A percentile compares a stretch with the other conserved stretches of the same genome.
Evolutionary conservation across 1,140 invertebrate genomes (phyloP).

Genomic region (Eupeodes corollae): DNA sequence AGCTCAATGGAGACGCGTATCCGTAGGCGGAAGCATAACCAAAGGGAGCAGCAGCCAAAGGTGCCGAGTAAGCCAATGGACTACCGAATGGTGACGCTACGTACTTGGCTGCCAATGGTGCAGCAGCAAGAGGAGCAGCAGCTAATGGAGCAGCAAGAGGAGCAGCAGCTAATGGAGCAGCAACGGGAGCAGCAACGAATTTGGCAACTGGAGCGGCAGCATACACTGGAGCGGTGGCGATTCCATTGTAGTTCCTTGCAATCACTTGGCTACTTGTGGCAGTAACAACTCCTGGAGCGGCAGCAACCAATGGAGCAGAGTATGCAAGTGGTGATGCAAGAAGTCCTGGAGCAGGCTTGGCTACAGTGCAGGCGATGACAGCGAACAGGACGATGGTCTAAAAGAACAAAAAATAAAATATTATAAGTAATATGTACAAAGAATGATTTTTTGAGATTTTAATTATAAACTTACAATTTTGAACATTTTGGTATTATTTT

Average conservation of each 20-base stretch:
- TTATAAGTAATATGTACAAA: too few species aligned
- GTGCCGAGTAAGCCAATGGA: constrained; percentile 7
- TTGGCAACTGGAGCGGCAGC: constrained; percentile 24
- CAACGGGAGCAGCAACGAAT: neutral
- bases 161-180: constrained; percentile 31
- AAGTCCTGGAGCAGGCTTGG: constrained; percentile 14
- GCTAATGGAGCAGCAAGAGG: too few species aligned
- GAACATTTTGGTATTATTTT: too few species aligned
- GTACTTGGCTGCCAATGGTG: constrained; percentile 11
- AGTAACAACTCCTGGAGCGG: constrained; percentile 35
- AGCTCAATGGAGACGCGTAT: constrained; percentile 26
- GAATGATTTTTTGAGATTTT: too few species aligned
- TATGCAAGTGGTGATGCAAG: neutral
- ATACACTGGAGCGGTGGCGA: constrained; percentile 26
- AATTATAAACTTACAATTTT: too few species aligned
- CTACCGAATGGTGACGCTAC: constrained; percentile 5
- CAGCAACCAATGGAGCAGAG: constrained; percentile 8
- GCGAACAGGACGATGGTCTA: constrained; percentile 31
- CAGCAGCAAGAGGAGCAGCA: constrained; percentile 7
- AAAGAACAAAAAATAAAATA: too few species aligned
- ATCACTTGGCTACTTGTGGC: constrained; percentile 40
- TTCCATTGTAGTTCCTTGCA: constrained; percentile 38
- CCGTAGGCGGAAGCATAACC: constrained; percentile 23
- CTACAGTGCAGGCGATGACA: constrained; percentile 23
- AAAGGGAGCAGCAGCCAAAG: constrained; percentile 17